Evolutionary conservation across 2,113 vertebrate species (phyloP), one percentile per base, ranked within the genome.

Genomic region (Ictalurus punctatus): DNA sequence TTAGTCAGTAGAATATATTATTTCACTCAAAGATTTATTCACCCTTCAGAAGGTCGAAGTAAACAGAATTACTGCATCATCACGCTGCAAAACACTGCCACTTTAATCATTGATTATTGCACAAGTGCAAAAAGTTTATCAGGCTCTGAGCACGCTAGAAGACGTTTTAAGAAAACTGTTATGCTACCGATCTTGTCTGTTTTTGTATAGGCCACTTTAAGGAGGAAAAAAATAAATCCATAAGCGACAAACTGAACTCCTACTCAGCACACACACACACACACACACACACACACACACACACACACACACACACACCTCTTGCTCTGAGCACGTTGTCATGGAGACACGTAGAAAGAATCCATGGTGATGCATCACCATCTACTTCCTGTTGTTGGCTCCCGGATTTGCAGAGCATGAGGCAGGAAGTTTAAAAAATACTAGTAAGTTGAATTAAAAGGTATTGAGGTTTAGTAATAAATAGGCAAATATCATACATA

Each of bases 331-430:
- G 83, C 87, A 85, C 44, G 91, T 91, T 92, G 91, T 85, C 91
- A 92, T 92, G 91, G 92, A 90, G 92, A 92, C 87, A 79, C 82
- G 25, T 52, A 84, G 86, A 90, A 90, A 58, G 85, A 90, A 88
- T 90, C 86, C 88, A 88, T 81, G 86, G 85, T 88, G 78, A 89
- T 90, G 89, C 84, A 86, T 88, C 71, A 88, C 80, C 84, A 86
- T 88, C 80, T 89, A 90, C 92, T 91, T 91, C 90, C 92, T 91
- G 90, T 87, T 86, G 78, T 85, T 85, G 84, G 83, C 48, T 79
- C 63, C 74, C 69, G 86, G 84, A 84, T 63, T 86, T 74, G 82
- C 83, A 86, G 85, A 82, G 8, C 56, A 59, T 59, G n/a, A 81
- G 19, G 80, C 80, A 40, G 34, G 37, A 83, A 83, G 34, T 83